phyloP scores from a whole-genome alignment of 2,888 invertebrate species.

The Dilophus febrilis region DNA sequence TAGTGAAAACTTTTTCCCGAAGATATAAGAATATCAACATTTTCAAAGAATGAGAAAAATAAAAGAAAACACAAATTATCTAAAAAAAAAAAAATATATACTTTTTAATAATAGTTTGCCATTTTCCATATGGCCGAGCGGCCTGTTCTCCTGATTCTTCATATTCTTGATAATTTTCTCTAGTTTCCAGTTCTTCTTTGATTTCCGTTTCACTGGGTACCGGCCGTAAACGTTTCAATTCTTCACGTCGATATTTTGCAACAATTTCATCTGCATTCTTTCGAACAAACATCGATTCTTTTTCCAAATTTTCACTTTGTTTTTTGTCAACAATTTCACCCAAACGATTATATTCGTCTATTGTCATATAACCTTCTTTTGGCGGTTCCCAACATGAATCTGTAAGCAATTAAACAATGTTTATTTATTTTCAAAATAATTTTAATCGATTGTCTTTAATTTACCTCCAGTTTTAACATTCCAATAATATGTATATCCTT shows the following conservation, averaged over 20 bases:
- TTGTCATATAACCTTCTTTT: slow-evolving; percentile 48
- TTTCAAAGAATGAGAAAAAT: too few species aligned
- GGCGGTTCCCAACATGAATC: slow-evolving; percentile 66
- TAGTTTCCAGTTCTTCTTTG: slow-evolving; percentile 33
- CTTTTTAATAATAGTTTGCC: slow-evolving; percentile 49
- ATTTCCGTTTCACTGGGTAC: slow-evolving; percentile 20
- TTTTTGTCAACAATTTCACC: slow-evolving; percentile 33
- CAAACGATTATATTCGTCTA: slow-evolving; percentile 43
- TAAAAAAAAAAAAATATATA: slow-evolving; percentile 30
- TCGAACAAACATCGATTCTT: slow-evolving; percentile 28
- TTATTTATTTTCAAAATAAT: too few species aligned
- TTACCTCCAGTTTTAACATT: slow-evolving; percentile 65
- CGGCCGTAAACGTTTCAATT: slow-evolving; percentile 5
- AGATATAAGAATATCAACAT: too few species aligned
- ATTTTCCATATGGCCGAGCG: slow-evolving; percentile 56
- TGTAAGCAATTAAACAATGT: slow-evolving; percentile 20
- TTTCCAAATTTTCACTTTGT: slow-evolving; percentile 32
- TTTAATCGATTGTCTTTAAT: neutral
- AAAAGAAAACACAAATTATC: too few species aligned
- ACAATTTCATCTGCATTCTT: slow-evolving; percentile 33
- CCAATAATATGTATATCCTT: slow-evolving; percentile 74
- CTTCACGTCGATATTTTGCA: slow-evolving; percentile 9
- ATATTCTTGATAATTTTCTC: slow-evolving; percentile 32
- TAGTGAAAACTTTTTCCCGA: too few species aligned
- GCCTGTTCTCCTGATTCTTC: slow-evolving; percentile 30